A percentile compares a stretch with the other conserved stretches of the same genome.
Evolutionary conservation across 1,140 invertebrate species (phyloP).

Genomic region (Drosophila novamexicana): DNA sequence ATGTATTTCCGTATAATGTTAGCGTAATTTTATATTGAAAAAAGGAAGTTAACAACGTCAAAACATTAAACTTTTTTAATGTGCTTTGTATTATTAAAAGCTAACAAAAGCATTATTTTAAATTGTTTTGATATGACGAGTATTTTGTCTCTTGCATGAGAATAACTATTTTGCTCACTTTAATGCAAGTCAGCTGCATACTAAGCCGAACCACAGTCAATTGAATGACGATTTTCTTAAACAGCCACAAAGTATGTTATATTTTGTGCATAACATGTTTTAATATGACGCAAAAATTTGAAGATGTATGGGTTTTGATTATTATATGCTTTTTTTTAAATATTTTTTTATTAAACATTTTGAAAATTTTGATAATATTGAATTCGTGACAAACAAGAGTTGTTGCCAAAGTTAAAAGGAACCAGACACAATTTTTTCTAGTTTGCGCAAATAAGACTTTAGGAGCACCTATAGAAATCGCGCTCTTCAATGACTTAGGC

Average conservation of each 20-base stretch:
- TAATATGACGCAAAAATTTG: neutral
- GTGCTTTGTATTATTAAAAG: too few species aligned
- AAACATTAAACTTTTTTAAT: neutral
- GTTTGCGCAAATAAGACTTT: neutral
- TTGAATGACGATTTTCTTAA: neutral
- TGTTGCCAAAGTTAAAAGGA: neutral
- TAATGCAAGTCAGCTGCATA: neutral
- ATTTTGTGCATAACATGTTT: neutral
- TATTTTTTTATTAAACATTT: neutral
- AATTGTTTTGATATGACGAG: too few species aligned
- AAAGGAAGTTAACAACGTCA: neutral
- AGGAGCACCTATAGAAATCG: neutral
- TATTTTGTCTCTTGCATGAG: too few species aligned
- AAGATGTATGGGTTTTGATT: neutral
- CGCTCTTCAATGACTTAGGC: neutral
- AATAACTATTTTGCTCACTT: neutral
- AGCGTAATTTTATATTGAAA: too few species aligned
- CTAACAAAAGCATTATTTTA: too few species aligned
- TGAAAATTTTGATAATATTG: neutral
- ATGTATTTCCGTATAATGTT: too few species aligned
- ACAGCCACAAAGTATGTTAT: constrained; percentile 15
- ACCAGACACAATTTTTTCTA: neutral
- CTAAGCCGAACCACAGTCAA: neutral
- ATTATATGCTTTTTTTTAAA: neutral
- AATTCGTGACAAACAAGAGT: neutral